Conservation (phyloP, 2,888 invertebrate species). For the Tenthredo livida region DNA sequence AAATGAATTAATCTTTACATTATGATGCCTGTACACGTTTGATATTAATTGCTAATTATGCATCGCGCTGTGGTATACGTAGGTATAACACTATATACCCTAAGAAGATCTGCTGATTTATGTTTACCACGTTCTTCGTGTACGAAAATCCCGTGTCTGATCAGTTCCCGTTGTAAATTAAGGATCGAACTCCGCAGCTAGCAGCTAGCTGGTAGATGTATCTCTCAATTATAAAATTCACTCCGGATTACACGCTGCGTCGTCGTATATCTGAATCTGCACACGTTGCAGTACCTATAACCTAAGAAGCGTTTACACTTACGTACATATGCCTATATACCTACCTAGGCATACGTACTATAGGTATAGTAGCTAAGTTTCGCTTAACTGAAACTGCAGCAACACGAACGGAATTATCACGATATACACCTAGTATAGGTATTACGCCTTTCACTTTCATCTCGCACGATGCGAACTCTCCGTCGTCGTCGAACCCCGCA, state of each 20-base stretch:
- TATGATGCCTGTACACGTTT: neutral
- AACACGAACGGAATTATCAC: slow-evolving; percentile 21
- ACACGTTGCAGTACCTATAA: neutral
- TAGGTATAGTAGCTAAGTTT: neutral
- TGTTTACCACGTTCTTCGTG: slow-evolving; percentile 25
- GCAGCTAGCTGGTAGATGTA: slow-evolving; percentile 11
- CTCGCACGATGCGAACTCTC: slow-evolving; percentile 12
- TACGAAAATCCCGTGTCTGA: slow-evolving; percentile 44
- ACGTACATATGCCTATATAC: neutral
- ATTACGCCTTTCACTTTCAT: slow-evolving; percentile 46
- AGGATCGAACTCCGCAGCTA: slow-evolving; percentile 12
- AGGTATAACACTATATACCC: neutral
- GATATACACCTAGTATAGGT: neutral
- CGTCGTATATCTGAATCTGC: slow-evolving; percentile 27
- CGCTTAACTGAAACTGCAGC: slow-evolving; percentile 25
- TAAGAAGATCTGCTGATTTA: slow-evolving; percentile 12
- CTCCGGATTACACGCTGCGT: slow-evolving; percentile 25
- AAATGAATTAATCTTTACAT: neutral
- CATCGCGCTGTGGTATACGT: neutral
- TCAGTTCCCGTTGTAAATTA: slow-evolving; percentile 44
- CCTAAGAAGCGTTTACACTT: neutral
- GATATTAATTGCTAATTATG: slow-evolving; percentile 40
- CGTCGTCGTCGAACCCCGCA: neutral
- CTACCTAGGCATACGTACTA: neutral
- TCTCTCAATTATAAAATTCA: slow-evolving; percentile 48